Base-by-base conservation (phyloP, 2,888 invertebrate genomes). In the Acanthosepion esculentum region DNA sequence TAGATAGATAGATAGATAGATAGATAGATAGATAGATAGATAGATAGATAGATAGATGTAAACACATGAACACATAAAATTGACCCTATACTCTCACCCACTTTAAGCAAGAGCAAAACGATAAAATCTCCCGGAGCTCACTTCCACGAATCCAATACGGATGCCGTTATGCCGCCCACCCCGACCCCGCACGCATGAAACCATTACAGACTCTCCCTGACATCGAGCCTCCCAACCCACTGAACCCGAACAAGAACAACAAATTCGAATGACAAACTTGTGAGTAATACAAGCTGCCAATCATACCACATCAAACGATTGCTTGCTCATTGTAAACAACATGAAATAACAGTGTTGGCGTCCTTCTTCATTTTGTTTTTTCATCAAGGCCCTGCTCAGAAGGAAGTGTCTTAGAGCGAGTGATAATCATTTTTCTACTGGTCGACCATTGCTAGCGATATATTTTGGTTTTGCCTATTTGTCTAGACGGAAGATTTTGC, bases 31-130 rank as follows among this genome's bases (percentile, higher is more conserved):
- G 78, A 78, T 78, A 78, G 29, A n/a, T n/a, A 78, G 78, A 78
- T 78, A 78, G 78, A 78, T 78, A 78, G 78, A 78, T 78, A 78
- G n/a, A 78, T n/a, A n/a, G n/a, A n/a, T n/a, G n/a, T n/a, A n/a
- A n/a, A n/a, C n/a, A n/a, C n/a, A n/a, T 78, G 8, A 12, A 78
- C n/a, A 78, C n/a, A 78, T 78, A 78, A 18, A 12, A 10, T 10
- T n/a, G 3, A n/a, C n/a, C 78, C 3, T n/a, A n/a, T n/a, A 10
- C 78, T 33, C 10, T 3, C 78, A 12, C 78, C 78, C 23, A 23
- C n/a, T 33, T 78, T 10, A 29, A 78, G 12, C n/a, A 33, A 78
- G 2, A 18, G 12, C 15, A 10, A 15, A n/a, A 0, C 1, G 10
- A n/a, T 78, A n/a, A 33, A 78, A 7, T 18, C 18, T 29, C 12